Percentiles rank a stretch among this genome's conserved stretches.
Conservation (phyloP, 1,140 invertebrate genomes). For the Probaryconus sp. region DNA sequence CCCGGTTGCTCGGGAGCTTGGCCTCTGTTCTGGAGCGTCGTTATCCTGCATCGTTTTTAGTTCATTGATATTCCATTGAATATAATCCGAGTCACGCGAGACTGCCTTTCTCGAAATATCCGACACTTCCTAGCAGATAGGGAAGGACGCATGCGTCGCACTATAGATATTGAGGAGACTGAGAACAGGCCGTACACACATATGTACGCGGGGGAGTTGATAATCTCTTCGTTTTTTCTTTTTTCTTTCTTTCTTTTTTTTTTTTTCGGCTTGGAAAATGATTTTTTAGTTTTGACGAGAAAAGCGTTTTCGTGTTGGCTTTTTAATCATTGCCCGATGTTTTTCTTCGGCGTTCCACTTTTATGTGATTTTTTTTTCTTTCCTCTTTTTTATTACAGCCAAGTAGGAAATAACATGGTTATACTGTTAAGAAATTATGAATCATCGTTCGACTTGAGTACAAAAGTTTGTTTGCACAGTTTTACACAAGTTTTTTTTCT, state of each 20-base stretch:
- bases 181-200: constrained; percentile 16
- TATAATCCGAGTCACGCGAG: constrained; percentile 9
- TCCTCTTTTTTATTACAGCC: too few species aligned
- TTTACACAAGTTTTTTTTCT: constrained; percentile 1
- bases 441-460: constrained; percentile 4
- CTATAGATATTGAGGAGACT: constrained; percentile 27
- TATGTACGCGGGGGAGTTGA: neutral
- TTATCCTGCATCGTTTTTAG: too few species aligned
- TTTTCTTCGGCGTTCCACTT: neutral
- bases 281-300: too few species aligned
- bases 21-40: too few species aligned
- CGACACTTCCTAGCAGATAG: constrained; percentile 28
- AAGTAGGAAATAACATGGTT: constrained; percentile 6
- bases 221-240: constrained; percentile 9
- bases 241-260: neutral
- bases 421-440: too few species aligned
- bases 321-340: neutral
- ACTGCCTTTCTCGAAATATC: constrained; percentile 43
- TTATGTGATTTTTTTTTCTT: too few species aligned
- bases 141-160: constrained; percentile 28
- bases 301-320: too few species aligned
- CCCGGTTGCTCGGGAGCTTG: neutral
- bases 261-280: too few species aligned
- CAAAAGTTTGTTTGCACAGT: constrained; percentile 9
- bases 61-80: constrained; percentile 15